These are phyloP conservation scores for Hiodon alosoides DNA, from an alignment of 2,113 vertebrate genomes.

Conservation along the genomic window DNA sequence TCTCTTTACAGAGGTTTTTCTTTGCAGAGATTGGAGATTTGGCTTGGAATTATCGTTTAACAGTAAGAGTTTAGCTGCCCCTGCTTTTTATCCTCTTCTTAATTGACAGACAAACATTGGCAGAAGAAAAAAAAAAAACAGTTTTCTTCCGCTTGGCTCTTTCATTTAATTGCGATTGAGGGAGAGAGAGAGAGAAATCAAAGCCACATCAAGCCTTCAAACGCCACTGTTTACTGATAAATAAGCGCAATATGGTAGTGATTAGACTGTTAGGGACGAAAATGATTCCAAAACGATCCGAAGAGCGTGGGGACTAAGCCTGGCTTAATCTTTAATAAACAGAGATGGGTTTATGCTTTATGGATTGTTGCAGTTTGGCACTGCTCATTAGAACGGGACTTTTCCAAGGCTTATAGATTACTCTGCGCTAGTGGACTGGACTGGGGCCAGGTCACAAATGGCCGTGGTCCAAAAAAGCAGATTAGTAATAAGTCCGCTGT, in stretches of 20 bases:
- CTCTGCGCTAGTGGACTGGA: slow-evolving; percentile 51
- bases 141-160: not conserved
- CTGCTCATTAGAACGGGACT: slow-evolving; percentile 31
- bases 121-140: not conserved
- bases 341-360: slow-evolving; percentile 49
- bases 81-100: too few species aligned
- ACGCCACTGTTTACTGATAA: slow-evolving; percentile 62
- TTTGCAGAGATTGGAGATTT: too few species aligned
- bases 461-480: slow-evolving; percentile 56
- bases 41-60: too few species aligned
- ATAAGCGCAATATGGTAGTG: slow-evolving; percentile 63
- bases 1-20: too few species aligned
- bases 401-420: slow-evolving; percentile 50
- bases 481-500: slow-evolving; percentile 66
- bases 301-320: slow-evolving; percentile 52
- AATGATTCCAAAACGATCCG: slow-evolving; percentile 61
- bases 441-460: slow-evolving; percentile 53
- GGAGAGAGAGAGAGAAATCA: slow-evolving; percentile 22
- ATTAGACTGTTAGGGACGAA: slow-evolving; percentile 59
- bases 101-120: too few species aligned
- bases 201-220: slow-evolving; percentile 44
- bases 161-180: not conserved
- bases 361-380: slow-evolving; percentile 33
- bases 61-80: too few species aligned
- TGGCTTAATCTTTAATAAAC: slow-evolving; percentile 69